phyloP scores from a whole-genome alignment of 1,140 invertebrate genomes.

The Acromyrmex charruanus region DNA sequence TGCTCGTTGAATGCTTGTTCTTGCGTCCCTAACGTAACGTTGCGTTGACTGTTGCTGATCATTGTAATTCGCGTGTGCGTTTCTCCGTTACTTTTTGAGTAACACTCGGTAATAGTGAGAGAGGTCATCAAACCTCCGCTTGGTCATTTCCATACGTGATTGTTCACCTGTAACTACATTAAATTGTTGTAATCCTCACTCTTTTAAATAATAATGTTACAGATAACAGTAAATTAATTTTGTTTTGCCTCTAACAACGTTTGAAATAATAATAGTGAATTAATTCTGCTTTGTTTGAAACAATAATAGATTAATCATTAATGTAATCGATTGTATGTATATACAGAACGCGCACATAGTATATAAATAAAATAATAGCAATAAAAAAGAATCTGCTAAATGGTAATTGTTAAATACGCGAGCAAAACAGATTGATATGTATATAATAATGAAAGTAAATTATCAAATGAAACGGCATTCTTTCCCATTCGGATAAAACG shows the following conservation, averaged over 20 bases:
- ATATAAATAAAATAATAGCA: background rate
- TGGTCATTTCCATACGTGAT: background rate
- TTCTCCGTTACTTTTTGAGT: conserved; percentile 39
- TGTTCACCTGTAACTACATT: conserved; percentile 3
- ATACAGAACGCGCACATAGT: background rate
- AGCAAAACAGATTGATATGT: background rate
- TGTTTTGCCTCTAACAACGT: background rate
- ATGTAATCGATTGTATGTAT: background rate
- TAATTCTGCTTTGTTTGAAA: conserved; percentile 6
- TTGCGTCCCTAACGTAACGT: background rate
- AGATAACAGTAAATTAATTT: background rate
- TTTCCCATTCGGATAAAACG: background rate
- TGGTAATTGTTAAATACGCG: background rate
- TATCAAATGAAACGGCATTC: conserved; percentile 12
- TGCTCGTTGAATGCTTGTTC: background rate
- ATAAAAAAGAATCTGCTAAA: background rate
- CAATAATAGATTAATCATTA: background rate
- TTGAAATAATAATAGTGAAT: background rate
- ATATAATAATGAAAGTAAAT: background rate
- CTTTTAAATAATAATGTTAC: background rate
- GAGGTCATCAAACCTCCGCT: conserved; percentile 31
- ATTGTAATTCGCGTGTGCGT: conserved; percentile 22
- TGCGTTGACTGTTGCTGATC: background rate
- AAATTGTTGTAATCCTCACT: background rate
- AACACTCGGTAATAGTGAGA: background rate